These are phyloP conservation scores for Chaetorhynchus papuensis DNA, from an alignment of 2,113 vertebrate species.

Conservation along the genomic window DNA sequence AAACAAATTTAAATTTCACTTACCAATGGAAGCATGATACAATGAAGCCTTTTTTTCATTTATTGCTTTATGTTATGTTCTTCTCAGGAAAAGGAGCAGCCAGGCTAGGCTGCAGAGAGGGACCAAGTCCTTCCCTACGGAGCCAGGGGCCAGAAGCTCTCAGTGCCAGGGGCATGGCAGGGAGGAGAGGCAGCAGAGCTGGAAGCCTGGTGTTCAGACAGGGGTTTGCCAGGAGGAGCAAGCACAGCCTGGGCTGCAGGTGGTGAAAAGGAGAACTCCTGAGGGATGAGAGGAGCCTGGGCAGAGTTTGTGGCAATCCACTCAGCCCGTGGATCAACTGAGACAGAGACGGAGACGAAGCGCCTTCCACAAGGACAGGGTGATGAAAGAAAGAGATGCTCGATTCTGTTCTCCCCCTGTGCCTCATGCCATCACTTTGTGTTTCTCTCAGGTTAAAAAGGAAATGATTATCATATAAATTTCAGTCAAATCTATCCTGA, in stretches of 20 bases:
- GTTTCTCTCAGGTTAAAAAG: not conserved
- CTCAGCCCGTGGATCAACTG: not conserved
- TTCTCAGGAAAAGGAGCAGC: not conserved
- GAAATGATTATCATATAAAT: not conserved
- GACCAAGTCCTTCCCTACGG: not conserved
- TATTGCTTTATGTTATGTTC: not conserved
- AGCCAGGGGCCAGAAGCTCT: not conserved
- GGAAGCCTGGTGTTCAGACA: not conserved
- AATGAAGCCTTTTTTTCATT: not conserved
- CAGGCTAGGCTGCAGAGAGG: not conserved
- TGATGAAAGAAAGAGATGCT: not conserved
- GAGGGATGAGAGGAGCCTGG: not conserved
- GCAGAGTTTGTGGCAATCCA: not conserved
- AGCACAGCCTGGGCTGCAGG: not conserved
- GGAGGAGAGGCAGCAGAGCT: not conserved
- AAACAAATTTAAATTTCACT: not conserved
- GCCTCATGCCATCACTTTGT: not conserved
- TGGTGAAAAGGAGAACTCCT: not conserved
- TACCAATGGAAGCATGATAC: not conserved
- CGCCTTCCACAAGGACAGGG: too few species aligned
- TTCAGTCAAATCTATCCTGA: not conserved
- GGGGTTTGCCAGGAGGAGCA: not conserved
- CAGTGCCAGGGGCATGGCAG: not conserved
- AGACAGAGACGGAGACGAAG: not conserved
- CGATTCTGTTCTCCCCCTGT: not conserved